Percentiles rank a stretch among this genome's conserved stretches.
Conservation (phyloP, 2,797 vertebrate genomes). For the Premnoplex brunnescens region DNA sequence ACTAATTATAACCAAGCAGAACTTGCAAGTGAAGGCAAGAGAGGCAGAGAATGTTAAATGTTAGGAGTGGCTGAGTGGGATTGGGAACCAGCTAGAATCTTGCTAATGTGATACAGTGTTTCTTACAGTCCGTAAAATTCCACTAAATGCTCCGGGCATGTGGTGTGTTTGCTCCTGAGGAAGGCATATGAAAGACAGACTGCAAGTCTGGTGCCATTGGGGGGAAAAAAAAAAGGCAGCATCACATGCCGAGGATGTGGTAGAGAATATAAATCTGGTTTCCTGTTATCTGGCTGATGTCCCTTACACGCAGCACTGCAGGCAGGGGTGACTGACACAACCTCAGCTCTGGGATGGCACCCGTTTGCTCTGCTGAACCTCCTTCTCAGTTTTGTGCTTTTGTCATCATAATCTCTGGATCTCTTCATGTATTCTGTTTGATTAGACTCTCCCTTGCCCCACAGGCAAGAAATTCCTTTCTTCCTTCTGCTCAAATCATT, state of each 20-base stretch:
- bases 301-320: neutral
- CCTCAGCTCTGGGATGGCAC: neutral
- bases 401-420: fast-evolving
- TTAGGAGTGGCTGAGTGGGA: neutral
- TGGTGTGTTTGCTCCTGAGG: neutral
- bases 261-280: neutral
- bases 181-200: neutral
- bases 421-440: fast-evolving
- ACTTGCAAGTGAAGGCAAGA: neutral
- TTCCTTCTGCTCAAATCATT: neutral
- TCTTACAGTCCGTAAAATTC: neutral
- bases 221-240: neutral
- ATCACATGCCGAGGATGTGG: neutral
- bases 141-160: neutral
- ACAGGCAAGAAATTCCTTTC: neutral
- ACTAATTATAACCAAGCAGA: neutral
- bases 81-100: neutral
- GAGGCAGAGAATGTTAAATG: neutral
- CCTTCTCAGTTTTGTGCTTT: neutral
- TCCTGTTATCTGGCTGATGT: neutral
- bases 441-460: neutral
- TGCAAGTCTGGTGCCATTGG: neutral
- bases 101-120: neutral
- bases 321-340: neutral
- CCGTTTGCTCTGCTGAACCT: neutral